Conservation (phyloP, 1,140 invertebrate species). For the Anoplophora glabripennis region DNA sequence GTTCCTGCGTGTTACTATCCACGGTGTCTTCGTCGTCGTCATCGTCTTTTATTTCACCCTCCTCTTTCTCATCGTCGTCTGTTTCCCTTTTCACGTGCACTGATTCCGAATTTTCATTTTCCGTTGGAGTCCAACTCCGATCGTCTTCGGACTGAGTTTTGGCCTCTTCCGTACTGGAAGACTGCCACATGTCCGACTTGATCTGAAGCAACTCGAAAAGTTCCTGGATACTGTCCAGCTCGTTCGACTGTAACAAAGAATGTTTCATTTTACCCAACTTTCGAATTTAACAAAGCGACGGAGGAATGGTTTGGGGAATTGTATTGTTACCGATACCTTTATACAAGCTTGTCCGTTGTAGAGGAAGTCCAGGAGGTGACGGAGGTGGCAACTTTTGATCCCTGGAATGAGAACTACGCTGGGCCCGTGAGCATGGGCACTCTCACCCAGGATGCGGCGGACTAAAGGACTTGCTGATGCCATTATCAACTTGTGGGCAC, state of each 20-base stretch:
- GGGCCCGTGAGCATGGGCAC: slow-evolving; percentile 64
- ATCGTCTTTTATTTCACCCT: slow-evolving; percentile 46
- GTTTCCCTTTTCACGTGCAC: slow-evolving; percentile 61
- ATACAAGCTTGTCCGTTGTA: slow-evolving; percentile 82
- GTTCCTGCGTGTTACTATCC: slow-evolving; percentile 32
- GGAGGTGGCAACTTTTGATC: slow-evolving; percentile 70
- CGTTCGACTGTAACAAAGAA: slow-evolving; percentile 64
- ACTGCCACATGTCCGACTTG: slow-evolving; percentile 73
- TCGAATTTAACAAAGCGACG: no score
- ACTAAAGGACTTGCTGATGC: slow-evolving; percentile 80
- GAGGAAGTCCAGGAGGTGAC: slow-evolving; percentile 75
- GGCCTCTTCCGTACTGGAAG: slow-evolving; percentile 47
- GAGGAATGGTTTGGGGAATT: background rate
- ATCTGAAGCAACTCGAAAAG: slow-evolving; percentile 78
- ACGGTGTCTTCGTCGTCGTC: slow-evolving; percentile 42
- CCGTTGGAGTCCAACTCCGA: slow-evolving; percentile 58
- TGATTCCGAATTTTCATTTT: slow-evolving; percentile 54
- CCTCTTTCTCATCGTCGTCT: slow-evolving; percentile 47
- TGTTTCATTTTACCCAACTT: background rate
- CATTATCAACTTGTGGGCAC: slow-evolving; percentile 76
- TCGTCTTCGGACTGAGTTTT: slow-evolving; percentile 54
- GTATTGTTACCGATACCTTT: slow-evolving; percentile 54
- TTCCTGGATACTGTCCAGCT: slow-evolving; percentile 76
- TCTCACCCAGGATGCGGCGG: slow-evolving; percentile 69
- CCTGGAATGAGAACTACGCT: slow-evolving; percentile 79